Conservation (phyloP, 2,797 vertebrate species). For the Rhincodon typus region DNA sequence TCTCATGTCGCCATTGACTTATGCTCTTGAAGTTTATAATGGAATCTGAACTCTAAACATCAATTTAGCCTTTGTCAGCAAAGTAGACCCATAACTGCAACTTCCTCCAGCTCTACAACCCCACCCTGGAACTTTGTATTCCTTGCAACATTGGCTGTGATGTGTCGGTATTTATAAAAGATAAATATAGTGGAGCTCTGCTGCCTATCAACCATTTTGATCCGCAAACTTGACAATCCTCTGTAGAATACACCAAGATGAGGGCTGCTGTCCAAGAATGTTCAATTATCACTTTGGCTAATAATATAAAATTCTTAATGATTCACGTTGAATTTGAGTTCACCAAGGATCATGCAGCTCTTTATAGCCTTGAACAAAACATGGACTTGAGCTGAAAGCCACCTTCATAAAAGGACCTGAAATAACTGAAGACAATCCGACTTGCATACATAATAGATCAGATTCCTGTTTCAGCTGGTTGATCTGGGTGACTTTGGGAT, state of each 20-base stretch:
- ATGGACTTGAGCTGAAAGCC: neutral
- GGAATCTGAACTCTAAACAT: neutral
- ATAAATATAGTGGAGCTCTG: too few relatives aligned
- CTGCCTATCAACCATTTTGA: too few relatives aligned
- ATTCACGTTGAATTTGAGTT: too few relatives aligned
- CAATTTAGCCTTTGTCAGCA: neutral
- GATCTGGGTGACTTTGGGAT: neutral
- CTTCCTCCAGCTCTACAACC: neutral
- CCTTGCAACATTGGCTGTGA: neutral
- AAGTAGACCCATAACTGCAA: neutral
- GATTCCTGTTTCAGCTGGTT: neutral
- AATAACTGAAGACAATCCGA: neutral
- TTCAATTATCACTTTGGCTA: neutral
- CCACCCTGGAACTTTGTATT: neutral
- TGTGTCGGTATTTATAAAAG: too few relatives aligned
- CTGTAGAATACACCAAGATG: too few relatives aligned
- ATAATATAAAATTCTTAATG: neutral
- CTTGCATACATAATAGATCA: neutral
- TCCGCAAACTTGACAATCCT: too few relatives aligned
- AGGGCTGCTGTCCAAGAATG: too few relatives aligned
- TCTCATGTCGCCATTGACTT: neutral
- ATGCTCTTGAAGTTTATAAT: neutral
- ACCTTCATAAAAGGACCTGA: neutral
- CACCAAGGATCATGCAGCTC: too few relatives aligned
- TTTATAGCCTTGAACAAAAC: neutral